Base-by-base conservation (phyloP, 2,797 vertebrate species). In the Centropyge bicolor region DNA sequence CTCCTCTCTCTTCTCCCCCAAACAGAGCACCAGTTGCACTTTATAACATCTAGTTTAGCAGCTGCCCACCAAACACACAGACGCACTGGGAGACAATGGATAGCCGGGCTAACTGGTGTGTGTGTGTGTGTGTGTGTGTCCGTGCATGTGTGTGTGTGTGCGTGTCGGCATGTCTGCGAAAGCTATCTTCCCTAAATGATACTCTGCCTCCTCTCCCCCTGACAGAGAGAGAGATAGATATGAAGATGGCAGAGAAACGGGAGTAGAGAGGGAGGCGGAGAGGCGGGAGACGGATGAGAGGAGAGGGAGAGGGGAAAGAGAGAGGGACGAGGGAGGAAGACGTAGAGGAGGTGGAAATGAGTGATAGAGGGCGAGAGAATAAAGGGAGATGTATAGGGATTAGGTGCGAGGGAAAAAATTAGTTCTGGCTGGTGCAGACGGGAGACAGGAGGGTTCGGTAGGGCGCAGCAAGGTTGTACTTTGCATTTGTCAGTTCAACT, bases 101-200 rank as follows among this genome's bases (percentile, higher is more conserved):
- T 79, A 40, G 82, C 75, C 1, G 13, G 56, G 51, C 59, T 78
- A 79, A 81, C 52, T 55, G n/a, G 51, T 66, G 36, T 65, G 67
- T 60, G 67, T 70, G 78, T 7, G 43, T 76, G 62, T 5, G 69
- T 71, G 59, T 76, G 71, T 24, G 41, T 70, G 70, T 40, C 61
- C 57, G 74, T 40, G 46, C 11, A 36, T 41, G 61, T 57, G 57
- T 24, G n/a, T 61, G 38, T 55, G 60, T 16, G 55, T 5, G 81
- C 1, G 74, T 46, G 51, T 85, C 60, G 64, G 83, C 76, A 79
- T 83, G 86, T 83, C 79, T 75, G 83, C n/a, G 20, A 75, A 85
- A 89, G 84, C 88, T 75, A 91, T 91, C 88, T 89, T 62, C 87
- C 81, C 84, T 86, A 88, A 92, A 91, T 89, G 88, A 92, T 89